Percentiles rank a stretch among this genome's conserved stretches.
phyloP scores from a whole-genome alignment of 2,113 vertebrate species.

The Peromyscus maniculatus region DNA sequence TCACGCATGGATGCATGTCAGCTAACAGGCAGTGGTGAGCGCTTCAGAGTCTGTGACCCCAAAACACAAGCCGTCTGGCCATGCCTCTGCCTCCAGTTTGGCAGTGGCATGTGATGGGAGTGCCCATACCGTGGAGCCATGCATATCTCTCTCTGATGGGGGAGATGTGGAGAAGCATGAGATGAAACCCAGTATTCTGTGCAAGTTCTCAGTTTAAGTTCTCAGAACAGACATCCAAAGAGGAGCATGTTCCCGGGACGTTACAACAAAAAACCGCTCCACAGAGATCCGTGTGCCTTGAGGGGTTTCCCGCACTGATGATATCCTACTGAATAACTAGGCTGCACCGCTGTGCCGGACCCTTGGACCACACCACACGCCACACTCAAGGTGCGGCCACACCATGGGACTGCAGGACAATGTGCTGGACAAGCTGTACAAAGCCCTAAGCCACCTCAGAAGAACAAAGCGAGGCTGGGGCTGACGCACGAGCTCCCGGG shows the following conservation, averaged over 20 bases:
- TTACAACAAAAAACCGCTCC: background rate
- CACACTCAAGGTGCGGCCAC: background rate
- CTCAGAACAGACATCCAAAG: background rate
- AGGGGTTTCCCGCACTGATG: background rate
- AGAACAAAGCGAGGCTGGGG: background rate
- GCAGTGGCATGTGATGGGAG: background rate
- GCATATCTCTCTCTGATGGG: no score
- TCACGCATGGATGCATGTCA: background rate
- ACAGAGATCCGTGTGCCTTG: no score
- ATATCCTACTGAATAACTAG: background rate
- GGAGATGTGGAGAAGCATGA: background rate
- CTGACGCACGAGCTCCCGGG: fast-evolving
- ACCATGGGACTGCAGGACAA: background rate
- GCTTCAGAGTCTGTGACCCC: background rate
- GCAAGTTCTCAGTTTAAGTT: background rate
- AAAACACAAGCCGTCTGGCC: background rate
- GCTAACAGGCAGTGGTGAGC: background rate
- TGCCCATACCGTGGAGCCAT: no score
- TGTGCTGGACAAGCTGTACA: background rate
- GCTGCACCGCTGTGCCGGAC: background rate
- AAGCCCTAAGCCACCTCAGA: background rate
- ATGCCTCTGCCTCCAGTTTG: no score
- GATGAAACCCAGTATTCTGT: background rate
- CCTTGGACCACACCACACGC: background rate
- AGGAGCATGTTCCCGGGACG: background rate